Base-by-base conservation (phyloP, 2,113 vertebrate species). In the Choloepus hoffmanni region DNA sequence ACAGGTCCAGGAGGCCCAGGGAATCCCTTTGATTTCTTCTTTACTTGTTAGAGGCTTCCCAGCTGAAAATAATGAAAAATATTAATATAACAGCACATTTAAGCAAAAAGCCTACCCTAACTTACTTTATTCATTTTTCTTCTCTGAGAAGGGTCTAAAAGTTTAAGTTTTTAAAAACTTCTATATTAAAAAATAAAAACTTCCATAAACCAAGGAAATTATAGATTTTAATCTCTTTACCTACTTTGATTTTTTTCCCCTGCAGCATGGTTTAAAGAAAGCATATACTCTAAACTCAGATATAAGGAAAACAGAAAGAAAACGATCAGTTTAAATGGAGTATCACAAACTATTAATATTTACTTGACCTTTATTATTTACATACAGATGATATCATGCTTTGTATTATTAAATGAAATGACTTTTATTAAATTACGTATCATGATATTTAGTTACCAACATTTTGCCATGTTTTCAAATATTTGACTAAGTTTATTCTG, bases 1-100 rank as follows among this genome's bases (percentile, higher is more conserved):
- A 11, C 99, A 99, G 0, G 99, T 99, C 99, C 99, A 99, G 0
- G 99, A 99, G 86, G 99, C 99, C 99, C 99, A 99, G 67, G 99
- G 99, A 97, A 99, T 98, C 24, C 99, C 99, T 98, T 99, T 99
- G 21, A 99, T 98, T 96, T 99, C 99, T 94, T 99, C 99, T 97
- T 99, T 99, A 84, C 97, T 98, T 8, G 98, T 98, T 90, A 99
- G 96, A 92, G 98, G 98, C 94, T 99, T 99, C 63, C 99, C 99
- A 65, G 99, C 99, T 99, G 96, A 97, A 98, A 98, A 96, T 1
- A 92, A 16, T 40, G 8, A 97, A 85, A 68, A 3, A 89, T 18
- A 40, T 16, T n/a, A 96, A 96, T 76, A 92, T 58, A 28, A 48
- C 68, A 28, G 78, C 96, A 45, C 16, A 93, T 96, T 97, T 94